Percentiles rank a stretch among this genome's conserved stretches.
Evolutionary conservation across 1,140 invertebrate genomes (phyloP).

Genomic region (Brachystomella parvula): DNA sequence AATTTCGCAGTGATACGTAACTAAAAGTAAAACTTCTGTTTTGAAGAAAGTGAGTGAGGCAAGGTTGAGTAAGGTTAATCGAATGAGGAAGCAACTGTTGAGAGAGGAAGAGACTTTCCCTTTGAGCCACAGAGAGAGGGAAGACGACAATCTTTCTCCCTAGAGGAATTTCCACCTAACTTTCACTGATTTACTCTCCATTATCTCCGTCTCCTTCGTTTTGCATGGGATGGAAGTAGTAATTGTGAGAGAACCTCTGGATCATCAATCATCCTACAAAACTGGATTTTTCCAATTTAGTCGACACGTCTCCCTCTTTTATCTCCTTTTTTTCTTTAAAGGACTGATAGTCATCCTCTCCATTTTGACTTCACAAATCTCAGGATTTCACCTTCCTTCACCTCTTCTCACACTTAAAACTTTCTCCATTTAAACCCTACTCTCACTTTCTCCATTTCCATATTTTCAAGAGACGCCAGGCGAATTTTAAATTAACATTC

Average conservation of each 20-base stretch:
- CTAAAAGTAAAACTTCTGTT: too few species aligned
- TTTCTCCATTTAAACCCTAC: not conserved
- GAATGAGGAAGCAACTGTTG: slow-evolving; percentile 9
- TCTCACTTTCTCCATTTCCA: not conserved
- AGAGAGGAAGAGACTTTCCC: too few species aligned
- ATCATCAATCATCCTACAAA: slow-evolving; percentile 8
- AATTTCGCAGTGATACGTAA: too few species aligned
- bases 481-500: slow-evolving; percentile 7
- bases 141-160: not conserved
- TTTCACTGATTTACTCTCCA: slow-evolving; percentile 6
- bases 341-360: not conserved
- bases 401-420: not conserved
- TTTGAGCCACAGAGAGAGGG: too few species aligned
- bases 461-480: not conserved
- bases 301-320: slow-evolving; percentile 3
- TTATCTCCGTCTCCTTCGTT: not conserved
- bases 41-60: too few species aligned
- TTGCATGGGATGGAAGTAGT: not conserved
- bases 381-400: not conserved
- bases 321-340: not conserved
- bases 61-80: not conserved
- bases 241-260: not conserved
- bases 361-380: not conserved
- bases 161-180: not conserved
- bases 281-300: slow-evolving; percentile 13